Evolutionary conservation across 2,797 vertebrate genomes (phyloP).

Genomic region (Stomatorhinus walkeri): DNA sequence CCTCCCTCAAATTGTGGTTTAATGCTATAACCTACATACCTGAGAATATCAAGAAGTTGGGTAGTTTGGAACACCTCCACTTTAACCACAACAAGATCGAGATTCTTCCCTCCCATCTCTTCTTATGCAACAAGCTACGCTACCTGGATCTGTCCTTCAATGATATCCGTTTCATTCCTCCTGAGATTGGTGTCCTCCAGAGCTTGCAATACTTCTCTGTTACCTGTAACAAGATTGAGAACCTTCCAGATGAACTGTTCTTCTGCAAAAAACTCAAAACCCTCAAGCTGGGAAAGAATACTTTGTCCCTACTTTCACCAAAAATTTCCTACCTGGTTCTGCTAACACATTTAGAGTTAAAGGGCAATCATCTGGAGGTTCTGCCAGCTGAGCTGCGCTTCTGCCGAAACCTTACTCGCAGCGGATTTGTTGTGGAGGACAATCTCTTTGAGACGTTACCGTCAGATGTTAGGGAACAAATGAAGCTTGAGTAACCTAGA

Average conservation of each 20-base stretch:
- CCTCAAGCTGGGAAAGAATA: conserved; percentile 90
- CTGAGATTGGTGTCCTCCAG: conserved; percentile 93
- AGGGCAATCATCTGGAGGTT: conserved; percentile 90
- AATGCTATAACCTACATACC: conserved; percentile 92
- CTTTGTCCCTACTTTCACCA: conserved; percentile 82
- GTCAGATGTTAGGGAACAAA: conserved; percentile 83
- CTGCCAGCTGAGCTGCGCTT: conserved; percentile 83
- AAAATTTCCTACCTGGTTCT: conserved; percentile 84
- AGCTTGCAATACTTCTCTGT: conserved; percentile 95
- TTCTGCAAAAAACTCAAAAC: conserved; percentile 98
- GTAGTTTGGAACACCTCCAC: conserved; percentile 84
- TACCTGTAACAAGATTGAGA: conserved; percentile 91
- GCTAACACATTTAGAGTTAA: conserved; percentile 84
- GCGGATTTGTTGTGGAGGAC: conserved; percentile 81
- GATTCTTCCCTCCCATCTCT: conserved; percentile 90
- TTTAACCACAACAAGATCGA: conserved; percentile 97
- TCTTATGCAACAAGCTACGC: conserved; percentile 95
- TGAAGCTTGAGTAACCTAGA: neutral
- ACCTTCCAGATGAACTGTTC: conserved; percentile 91
- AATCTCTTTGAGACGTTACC: conserved; percentile 91
- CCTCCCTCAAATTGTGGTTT: conserved; percentile 88
- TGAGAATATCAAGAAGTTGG: conserved; percentile 92
- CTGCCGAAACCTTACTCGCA: conserved; percentile 79
- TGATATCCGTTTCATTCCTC: conserved; percentile 93
- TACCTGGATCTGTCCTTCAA: conserved; percentile 90